phyloP scores from a whole-genome alignment of 2,888 invertebrate genomes.

The Drosophila buzzatii region DNA sequence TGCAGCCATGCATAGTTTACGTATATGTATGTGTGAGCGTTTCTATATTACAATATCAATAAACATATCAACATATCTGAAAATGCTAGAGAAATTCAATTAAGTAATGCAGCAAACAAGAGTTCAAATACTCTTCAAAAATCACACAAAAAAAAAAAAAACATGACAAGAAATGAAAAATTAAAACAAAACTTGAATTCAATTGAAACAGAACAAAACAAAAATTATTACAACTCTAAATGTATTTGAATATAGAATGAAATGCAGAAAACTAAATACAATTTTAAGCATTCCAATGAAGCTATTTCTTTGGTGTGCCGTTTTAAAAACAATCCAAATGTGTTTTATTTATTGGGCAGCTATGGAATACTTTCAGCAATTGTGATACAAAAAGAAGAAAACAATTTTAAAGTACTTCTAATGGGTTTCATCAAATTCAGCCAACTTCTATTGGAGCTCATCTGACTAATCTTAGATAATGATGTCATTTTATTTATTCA shows the following conservation, averaged over 20 bases:
- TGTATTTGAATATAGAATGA: constrained; percentile 56
- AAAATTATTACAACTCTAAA: constrained; percentile 43
- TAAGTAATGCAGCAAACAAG: constrained; percentile 64
- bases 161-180: constrained; percentile 18
- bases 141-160: constrained; percentile 61
- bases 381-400: no score
- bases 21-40: constrained; percentile 14
- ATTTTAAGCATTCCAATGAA: constrained; percentile 84
- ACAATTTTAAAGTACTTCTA: no score
- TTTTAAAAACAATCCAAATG: constrained; percentile 69
- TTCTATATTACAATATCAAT: constrained; percentile 42
- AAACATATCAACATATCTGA: constrained; percentile 60
- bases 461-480: no score
- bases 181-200: constrained; percentile 43
- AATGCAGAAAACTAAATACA: constrained; percentile 77
- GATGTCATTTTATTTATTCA: no score
- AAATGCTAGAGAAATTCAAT: constrained; percentile 31
- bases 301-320: constrained; percentile 82
- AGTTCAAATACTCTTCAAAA: constrained; percentile 76
- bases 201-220: constrained; percentile 39
- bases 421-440: no score
- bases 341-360: constrained; percentile 21
- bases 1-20: constrained; percentile 7
- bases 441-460: no score
- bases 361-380: no score